Evolutionary conservation across 2,888 invertebrate species (phyloP), one percentile per base, ranked within the genome.

Genomic region (Dichetophora obliterata): DNA sequence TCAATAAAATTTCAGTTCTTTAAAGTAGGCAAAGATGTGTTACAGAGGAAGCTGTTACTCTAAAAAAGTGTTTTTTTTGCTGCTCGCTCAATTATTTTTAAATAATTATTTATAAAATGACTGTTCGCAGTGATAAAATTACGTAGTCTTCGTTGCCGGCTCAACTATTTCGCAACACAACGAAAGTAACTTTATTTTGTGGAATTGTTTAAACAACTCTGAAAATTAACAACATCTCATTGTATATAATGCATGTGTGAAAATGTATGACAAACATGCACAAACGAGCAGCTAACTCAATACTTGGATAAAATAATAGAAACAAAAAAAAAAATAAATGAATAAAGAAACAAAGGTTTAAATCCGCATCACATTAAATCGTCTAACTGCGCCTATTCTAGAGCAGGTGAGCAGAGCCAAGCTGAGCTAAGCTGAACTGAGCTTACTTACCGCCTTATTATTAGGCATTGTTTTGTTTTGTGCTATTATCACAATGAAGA

Each of bases 191-290:
- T 54, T 59, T 16, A 37, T 52, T 24, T 48, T 14, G 9, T 61
- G n/a, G 14, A 22, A 24, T 50, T n/a, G n/a, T 11, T 68, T 19
- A 54, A 54, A n/a, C 24, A 72, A 48, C 37, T 48, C 50, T 14
- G 16, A 73, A 24, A 63, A 63, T 27, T 22, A 59, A 59, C 24
- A 22, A 73, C 37, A 74, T 65, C 11, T 66, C 65, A 71, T 73
- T 50, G n/a, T 74, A 54, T 65, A n/a, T 19, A 66, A 66, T 65
- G 34, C 65, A 65, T 74, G 74, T 65, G 54, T 52, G 74, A 74
- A 74, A 54, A 74, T 61, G 5, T 19, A 52, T 19, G 9, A 5
- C 52, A 54, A 54, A 54, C 19, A 54, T 22, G 22, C 19, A 54
- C 54, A 54, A n/a, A 19, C 3, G 1, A 19, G 54, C 54, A 59